Evolutionary conservation across 2,888 invertebrate species (phyloP).

Genomic region (Saturnia japonica): DNA sequence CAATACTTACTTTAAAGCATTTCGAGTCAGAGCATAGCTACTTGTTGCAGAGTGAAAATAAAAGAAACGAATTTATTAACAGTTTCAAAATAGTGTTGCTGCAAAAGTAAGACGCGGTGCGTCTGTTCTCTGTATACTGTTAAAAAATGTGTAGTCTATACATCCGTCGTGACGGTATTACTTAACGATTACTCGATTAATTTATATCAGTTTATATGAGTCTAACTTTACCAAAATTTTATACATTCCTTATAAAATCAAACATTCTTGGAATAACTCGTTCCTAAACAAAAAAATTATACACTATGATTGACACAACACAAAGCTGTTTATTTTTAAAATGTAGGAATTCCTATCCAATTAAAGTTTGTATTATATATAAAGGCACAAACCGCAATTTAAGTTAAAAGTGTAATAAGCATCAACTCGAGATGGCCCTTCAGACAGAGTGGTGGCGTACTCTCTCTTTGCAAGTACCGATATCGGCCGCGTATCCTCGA

Average conservation of each 20-base stretch:
- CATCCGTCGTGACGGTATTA: neutral
- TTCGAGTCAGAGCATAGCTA: neutral
- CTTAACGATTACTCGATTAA: neutral
- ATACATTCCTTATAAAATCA: neutral
- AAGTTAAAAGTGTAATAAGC: conserved; percentile 20
- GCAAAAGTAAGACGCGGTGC: neutral
- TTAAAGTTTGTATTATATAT: neutral
- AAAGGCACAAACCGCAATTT: neutral
- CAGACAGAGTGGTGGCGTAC: conserved; percentile 32
- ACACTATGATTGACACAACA: neutral
- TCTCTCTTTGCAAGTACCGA: conserved; percentile 24
- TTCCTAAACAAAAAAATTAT: neutral
- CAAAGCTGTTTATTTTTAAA: neutral
- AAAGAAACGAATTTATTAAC: neutral
- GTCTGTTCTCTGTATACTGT: neutral
- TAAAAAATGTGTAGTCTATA: neutral
- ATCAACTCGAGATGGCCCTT: neutral
- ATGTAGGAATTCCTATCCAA: neutral
- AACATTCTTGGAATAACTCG: conserved; percentile 2
- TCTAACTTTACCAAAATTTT: neutral
- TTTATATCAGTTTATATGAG: neutral
- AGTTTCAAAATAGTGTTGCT: neutral
- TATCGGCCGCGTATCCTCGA: conserved; percentile 32
- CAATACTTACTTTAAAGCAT: neutral
- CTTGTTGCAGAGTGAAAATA: neutral